Conservation (phyloP, 2,797 vertebrate species). For the Channa striata region DNA sequence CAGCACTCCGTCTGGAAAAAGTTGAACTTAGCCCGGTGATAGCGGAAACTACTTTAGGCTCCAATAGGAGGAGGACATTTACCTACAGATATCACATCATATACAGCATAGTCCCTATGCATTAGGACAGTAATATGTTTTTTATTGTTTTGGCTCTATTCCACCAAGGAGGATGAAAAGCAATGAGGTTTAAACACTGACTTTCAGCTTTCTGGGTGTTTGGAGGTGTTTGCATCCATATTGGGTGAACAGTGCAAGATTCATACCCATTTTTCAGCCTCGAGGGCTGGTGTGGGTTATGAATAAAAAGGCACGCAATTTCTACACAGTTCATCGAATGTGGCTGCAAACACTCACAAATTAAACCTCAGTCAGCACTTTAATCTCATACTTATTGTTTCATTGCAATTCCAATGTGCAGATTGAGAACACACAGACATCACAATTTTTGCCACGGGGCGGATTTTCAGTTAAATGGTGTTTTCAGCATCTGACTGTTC, state of each 20-base stretch:
- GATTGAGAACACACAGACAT: not conserved
- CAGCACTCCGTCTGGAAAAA: not conserved
- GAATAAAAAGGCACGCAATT: constrained; percentile 2
- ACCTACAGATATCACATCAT: not conserved
- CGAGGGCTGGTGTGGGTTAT: not conserved
- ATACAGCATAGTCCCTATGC: not conserved
- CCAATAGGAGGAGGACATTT: not conserved
- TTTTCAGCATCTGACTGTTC: not conserved
- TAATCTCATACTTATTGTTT: not conserved
- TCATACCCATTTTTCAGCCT: constrained; percentile 14
- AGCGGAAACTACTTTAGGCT: not conserved
- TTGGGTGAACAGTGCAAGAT: not conserved
- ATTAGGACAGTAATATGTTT: not conserved
- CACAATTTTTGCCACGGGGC: too few species aligned
- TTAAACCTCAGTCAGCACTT: constrained; percentile 25
- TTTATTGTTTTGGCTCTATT: not conserved
- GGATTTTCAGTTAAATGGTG: too few species aligned
- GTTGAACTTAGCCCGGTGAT: not conserved
- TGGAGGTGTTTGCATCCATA: constrained; percentile 3
- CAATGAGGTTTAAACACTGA: constrained; percentile 2
- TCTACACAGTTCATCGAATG: constrained; percentile 2
- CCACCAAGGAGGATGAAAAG: constrained; percentile 2
- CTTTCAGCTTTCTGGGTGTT: constrained; percentile 13
- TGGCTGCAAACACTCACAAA: constrained; percentile 20
- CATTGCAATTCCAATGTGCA: not conserved